Base-by-base conservation (phyloP, 2,113 vertebrate species). In the Lepidothrix coronata region DNA sequence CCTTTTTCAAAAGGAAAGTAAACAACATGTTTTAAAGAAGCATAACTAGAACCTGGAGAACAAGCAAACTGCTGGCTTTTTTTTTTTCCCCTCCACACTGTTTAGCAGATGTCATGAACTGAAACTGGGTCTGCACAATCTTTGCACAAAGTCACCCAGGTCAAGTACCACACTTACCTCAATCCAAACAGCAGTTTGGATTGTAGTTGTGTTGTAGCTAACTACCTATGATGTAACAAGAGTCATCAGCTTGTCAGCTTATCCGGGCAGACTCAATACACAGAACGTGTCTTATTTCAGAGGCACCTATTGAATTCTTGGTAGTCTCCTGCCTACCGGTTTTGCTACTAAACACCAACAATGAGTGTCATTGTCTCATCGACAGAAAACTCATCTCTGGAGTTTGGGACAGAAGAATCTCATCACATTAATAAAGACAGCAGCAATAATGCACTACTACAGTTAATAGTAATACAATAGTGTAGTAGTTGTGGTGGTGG, bases 181-280 rank as follows among this genome's bases (percentile, higher is more conserved):
- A 81, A 25, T 24, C 18, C 23, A 43, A 89, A 24, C 43, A 75
- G 43, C 31, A 82, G 22, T n/a, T n/a, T n/a, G n/a, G n/a, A n/a
- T n/a, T n/a, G n/a, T n/a, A n/a, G n/a, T 35, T 63, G 33, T 17
- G 58, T 2, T 52, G 39, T 59, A 63, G 46, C 17, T 61, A 66
- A 51, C 27, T 25, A 61, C 23, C 37, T 41, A 2, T 39, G 52
- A 71, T 23, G 33, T 46, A 59, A 71, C 1, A 52, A 62, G 21
- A 5, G 57, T 65, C 79, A 83, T 22, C 68, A 25, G 1, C 28
- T 49, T 70, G 46, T 70, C n/a, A 80, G 8, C 37, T 25, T 77
- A 9, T 25, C 46, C 0, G 0, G 59, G 59, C 59, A 86, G 67
- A 22, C 14, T 33, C 22, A 39, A 25, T 31, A 18, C 0, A 5